phyloP scores from a whole-genome alignment of 2,113 vertebrate genomes.

The Etheostoma cragini region DNA sequence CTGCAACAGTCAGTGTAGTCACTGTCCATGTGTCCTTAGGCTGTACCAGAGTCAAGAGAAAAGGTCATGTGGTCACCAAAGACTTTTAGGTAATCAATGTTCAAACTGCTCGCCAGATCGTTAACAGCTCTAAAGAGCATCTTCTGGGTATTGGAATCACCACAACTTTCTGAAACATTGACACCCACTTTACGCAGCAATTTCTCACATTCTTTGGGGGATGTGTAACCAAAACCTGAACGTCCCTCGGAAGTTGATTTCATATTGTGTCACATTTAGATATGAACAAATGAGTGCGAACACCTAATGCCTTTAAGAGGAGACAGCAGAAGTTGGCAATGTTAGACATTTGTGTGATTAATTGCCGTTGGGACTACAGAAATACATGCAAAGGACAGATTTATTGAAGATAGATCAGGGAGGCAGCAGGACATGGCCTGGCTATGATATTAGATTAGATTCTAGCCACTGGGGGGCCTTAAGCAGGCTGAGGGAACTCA shows the following conservation, averaged over 20 bases:
- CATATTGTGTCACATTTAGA: too few relatives aligned
- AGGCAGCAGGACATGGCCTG: too few relatives aligned
- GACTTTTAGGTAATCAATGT: not conserved
- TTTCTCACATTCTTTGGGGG: too few relatives aligned
- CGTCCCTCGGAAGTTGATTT: too few relatives aligned
- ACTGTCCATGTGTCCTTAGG: not conserved
- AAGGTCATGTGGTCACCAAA: not conserved
- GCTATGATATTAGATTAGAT: too few relatives aligned
- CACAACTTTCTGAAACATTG: not conserved
- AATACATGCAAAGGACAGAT: not conserved
- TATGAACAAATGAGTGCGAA: too few relatives aligned
- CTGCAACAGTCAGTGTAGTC: not conserved
- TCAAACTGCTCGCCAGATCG: not conserved
- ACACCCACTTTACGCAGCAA: too few relatives aligned
- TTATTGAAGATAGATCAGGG: too few relatives aligned
- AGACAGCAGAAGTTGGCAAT: not conserved
- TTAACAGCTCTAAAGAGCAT: not conserved
- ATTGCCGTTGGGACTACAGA: not conserved
- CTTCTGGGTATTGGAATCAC: not conserved
- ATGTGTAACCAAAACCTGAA: too few relatives aligned
- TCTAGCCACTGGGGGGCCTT: too few relatives aligned
- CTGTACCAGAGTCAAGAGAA: not conserved
- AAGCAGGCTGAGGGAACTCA: too few relatives aligned
- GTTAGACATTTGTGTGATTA: not conserved
- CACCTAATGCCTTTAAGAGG: not conserved